Conservation (phyloP, 2,797 vertebrate genomes). For the Antrozous pallidus region DNA sequence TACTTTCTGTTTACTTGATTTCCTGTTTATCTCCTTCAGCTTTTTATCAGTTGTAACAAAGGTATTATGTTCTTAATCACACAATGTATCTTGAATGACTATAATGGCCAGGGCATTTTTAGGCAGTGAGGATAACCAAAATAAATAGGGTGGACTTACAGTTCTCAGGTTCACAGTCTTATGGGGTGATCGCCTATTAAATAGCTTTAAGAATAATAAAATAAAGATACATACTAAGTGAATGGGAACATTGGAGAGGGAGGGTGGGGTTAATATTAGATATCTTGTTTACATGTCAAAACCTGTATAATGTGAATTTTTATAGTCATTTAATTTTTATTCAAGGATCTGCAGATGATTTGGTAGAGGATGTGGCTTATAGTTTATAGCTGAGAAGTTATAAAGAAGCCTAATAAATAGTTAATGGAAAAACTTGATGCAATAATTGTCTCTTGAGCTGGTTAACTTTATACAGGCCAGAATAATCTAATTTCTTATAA, state of each 20-base stretch:
- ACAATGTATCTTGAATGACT: neutral
- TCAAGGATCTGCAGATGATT: neutral
- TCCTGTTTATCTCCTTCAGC: neutral
- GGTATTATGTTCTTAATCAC: neutral
- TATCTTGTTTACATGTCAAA: neutral
- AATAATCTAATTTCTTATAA: conserved; percentile 19
- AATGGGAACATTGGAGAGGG: neutral
- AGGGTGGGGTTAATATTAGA: neutral
- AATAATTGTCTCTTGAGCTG: conserved; percentile 6
- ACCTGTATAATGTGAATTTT: conserved; percentile 29
- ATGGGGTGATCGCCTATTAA: neutral
- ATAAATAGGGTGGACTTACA: conserved; percentile 8
- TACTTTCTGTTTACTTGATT: neutral
- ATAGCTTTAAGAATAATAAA: conserved; percentile 16
- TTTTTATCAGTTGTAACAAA: neutral
- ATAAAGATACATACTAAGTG: neutral
- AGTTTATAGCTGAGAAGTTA: conserved; percentile 14
- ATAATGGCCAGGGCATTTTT: neutral
- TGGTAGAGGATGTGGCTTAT: neutral
- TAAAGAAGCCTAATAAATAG: conserved; percentile 1
- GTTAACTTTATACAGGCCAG: neutral
- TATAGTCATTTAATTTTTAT: conserved; percentile 22
- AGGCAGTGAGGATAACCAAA: neutral
- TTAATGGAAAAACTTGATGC: conserved; percentile 15
- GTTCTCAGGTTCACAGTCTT: neutral